Conservation (phyloP, 2,113 vertebrate genomes). For the Strix aluco region DNA sequence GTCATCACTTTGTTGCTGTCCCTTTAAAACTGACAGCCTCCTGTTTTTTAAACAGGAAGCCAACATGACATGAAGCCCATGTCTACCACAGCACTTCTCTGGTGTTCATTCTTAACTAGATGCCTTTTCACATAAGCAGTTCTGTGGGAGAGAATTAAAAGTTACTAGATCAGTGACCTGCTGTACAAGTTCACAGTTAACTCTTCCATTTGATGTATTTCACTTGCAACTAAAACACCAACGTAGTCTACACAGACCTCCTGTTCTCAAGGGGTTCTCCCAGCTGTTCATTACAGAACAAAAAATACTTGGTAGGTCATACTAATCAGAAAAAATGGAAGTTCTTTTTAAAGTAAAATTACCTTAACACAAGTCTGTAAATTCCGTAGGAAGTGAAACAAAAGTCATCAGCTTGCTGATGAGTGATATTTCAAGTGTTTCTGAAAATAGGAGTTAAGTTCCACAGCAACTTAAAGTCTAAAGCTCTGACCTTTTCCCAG, state of each 20-base stretch:
- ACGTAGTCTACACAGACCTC: not conserved
- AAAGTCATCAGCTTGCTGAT: not conserved
- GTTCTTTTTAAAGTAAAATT: not conserved
- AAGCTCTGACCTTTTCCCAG: not conserved
- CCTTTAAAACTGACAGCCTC: not conserved
- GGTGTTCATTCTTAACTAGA: not conserved
- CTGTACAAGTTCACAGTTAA: not conserved
- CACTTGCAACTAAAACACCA: not conserved
- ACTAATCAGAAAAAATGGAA: not conserved
- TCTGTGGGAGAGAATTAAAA: not conserved
- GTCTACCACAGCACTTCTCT: slow-evolving; percentile 14
- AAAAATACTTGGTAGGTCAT: not conserved
- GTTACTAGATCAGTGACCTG: not conserved
- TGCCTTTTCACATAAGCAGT: not conserved
- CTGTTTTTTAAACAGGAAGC: slow-evolving; percentile 37
- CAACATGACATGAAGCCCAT: not conserved
- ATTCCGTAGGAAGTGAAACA: slow-evolving; percentile 70
- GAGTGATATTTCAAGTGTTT: not conserved
- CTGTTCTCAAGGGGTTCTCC: not conserved
- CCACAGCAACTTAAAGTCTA: not conserved
- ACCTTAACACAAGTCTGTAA: not conserved
- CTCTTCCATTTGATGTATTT: not conserved
- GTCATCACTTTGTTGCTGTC: slow-evolving; percentile 49
- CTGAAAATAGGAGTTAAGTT: not conserved
- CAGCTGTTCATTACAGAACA: not conserved